Evolutionary conservation across 2,888 invertebrate genomes (phyloP), one percentile per base, ranked within the genome.

Genomic region (Eledone cirrhosa): DNA sequence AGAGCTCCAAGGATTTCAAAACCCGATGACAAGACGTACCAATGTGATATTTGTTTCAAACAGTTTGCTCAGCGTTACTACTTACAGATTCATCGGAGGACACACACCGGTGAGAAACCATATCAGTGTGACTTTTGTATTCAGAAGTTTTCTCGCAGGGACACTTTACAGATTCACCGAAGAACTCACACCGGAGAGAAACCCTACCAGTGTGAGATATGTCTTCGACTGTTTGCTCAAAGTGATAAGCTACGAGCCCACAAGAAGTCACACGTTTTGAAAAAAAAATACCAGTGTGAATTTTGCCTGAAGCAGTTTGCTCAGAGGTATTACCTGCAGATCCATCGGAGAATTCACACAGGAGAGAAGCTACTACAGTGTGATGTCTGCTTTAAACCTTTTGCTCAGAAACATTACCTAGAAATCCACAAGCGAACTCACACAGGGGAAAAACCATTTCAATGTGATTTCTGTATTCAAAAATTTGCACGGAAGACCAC

Each of bases 101-200:
- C 72, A 16, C 72, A 72, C 41, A 72, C 72, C 1, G 72, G 72
- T 11, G 72, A 72, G 19, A 72, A 72, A 33, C 72, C 72, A 11
- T 72, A 41, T 4, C 72, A 72, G 24, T 72, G 41, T 41, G 41
- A 72, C 72, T 72, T 41, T 41, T 41, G 41, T 7, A 72, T 72
- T 24, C 72, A 72, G n/a, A 72, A 72, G n/a, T 72, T 72, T 27
- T 72, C 72, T 13, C 22, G 86, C 90, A 90, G 79, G 90, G 16
- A 90, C 90, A 48, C 90, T 90, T 82, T 90, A 41, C 31, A 72
- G 41, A 72, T 72, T 11, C 72, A 72, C 41, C 22, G 72, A 11
- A 87, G 92, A 77, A 92, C 92, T 3, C 92, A 92, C 85, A 92
- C 92, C 5, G 90, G 92, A 74, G 90, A 91, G 80, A 92, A 91